Evolutionary conservation across 2,113 vertebrate species (phyloP), one percentile per base, ranked within the genome.

Genomic region (Pituophis catenifer): DNA sequence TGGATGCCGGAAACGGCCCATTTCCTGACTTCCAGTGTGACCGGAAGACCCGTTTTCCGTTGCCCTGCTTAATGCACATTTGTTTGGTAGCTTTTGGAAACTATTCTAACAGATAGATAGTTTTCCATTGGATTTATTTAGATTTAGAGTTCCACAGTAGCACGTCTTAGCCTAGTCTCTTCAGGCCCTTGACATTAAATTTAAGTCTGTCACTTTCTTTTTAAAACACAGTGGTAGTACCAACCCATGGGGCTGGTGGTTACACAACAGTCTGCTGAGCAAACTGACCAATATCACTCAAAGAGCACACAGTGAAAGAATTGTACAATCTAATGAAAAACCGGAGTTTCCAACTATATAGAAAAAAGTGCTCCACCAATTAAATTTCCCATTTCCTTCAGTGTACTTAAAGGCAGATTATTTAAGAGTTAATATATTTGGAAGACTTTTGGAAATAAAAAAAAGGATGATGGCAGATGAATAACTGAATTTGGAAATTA

Each of bases 111-210:
- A 1, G 75, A 62, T 87, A 65, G n/a, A 75, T 93, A n/a, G 75
- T 21, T 93, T 93, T 89, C 23, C 26, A 58, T n/a, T 93, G 38
- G 50, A 65, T 26, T 93, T 85, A 89, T 85, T 92, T 55, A 48
- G 58, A 50, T 57, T 89, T 85, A 50, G 70, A 89, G 55, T 89
- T 58, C 52, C 38, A 38, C 38, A 88, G 85, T 29, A 38, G 75
- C 50, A 70, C 50, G 92, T 89, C 54, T 48, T 93, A 85, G 54
- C 38, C 38, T 65, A 85, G 92, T 59, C 88, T 85, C 70, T 58
- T 53, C 53, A 86, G 92, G 44, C 65, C 88, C 54, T 86, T 93
- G 65, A 75, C 65, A 89, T 33, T 93, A 70, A 44, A 93, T 89
- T 85, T 59, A 85, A 90, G 38, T 44, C 38, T 55, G 5, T 55